Conservation (phyloP, 2,113 vertebrate genomes). For the Urocynchramus pylzowi region DNA sequence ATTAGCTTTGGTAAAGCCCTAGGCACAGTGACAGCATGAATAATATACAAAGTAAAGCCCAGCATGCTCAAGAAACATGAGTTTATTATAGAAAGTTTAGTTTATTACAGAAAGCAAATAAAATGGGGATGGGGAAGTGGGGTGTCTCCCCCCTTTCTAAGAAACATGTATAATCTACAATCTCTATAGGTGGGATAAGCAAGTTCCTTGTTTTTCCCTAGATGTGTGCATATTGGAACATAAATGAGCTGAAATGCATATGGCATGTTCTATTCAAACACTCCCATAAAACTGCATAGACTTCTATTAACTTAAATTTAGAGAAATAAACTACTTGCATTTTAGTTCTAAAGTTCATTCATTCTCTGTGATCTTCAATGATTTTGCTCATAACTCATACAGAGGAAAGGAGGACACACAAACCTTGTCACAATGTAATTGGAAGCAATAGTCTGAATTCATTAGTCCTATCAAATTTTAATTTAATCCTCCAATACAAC, state of each 20-base stretch:
- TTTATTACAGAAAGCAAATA: not conserved
- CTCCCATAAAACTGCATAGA: not conserved
- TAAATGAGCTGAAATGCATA: not conserved
- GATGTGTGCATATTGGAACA: not conserved
- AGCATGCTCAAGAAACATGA: not conserved
- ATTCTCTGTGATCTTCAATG: not conserved
- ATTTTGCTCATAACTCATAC: not conserved
- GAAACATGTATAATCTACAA: not conserved
- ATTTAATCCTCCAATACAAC: not conserved
- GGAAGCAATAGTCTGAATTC: not conserved
- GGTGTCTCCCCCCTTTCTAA: fast-evolving
- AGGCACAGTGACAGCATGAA: slow-evolving; percentile 21
- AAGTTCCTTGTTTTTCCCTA: not conserved
- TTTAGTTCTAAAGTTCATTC: not conserved
- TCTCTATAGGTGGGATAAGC: not conserved
- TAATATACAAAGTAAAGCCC: not conserved
- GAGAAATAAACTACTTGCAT: not conserved
- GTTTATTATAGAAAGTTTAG: not conserved
- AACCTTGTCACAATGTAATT: not conserved
- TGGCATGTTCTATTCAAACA: not conserved
- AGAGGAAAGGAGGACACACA: not conserved
- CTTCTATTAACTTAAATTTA: not conserved
- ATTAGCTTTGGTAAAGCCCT: slow-evolving; percentile 4
- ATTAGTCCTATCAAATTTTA: not conserved
- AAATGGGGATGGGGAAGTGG: not conserved